Evolutionary conservation across 1,140 invertebrate species (phyloP).

Genomic region (Ostrea denselamellosa): DNA sequence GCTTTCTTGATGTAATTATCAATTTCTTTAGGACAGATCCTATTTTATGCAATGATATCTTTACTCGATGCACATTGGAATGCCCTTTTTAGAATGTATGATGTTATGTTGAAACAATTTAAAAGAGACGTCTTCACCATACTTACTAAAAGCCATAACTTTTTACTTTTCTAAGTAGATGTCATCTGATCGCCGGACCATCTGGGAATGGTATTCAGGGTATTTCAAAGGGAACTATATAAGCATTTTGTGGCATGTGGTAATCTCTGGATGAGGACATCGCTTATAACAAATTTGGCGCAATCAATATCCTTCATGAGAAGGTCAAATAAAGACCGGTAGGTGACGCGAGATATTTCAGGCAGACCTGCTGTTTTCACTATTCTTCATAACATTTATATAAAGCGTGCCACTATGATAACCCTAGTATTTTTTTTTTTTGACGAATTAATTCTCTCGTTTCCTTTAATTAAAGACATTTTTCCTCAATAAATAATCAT

Average conservation of each 20-base stretch:
- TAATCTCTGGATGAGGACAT: constrained; percentile 7
- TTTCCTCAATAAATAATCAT: constrained; percentile 38
- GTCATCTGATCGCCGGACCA: background rate
- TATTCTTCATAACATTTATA: constrained; percentile 9
- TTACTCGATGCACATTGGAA: background rate
- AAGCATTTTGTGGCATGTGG: constrained; percentile 32
- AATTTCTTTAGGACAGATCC: too few species aligned
- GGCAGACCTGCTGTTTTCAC: background rate
- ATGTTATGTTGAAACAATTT: background rate
- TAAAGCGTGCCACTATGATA: constrained; percentile 15
- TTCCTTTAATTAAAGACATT: constrained; percentile 40
- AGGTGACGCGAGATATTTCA: background rate
- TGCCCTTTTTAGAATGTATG: background rate
- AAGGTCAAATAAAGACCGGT: background rate
- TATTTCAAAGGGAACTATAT: constrained; percentile 11
- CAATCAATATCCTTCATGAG: background rate
- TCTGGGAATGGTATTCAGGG: background rate
- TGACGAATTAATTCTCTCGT: constrained; percentile 39
- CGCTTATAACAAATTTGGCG: constrained; percentile 21
- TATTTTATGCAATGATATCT: background rate
- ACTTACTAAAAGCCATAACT: too few species aligned
- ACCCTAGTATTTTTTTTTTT: background rate
- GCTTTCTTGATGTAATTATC: too few species aligned
- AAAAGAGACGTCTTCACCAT: too few species aligned
- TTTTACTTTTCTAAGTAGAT: background rate